These are phyloP conservation scores for Scotopteryx bipunctaria DNA, from an alignment of 2,888 invertebrate genomes.

Conservation along the genomic window DNA sequence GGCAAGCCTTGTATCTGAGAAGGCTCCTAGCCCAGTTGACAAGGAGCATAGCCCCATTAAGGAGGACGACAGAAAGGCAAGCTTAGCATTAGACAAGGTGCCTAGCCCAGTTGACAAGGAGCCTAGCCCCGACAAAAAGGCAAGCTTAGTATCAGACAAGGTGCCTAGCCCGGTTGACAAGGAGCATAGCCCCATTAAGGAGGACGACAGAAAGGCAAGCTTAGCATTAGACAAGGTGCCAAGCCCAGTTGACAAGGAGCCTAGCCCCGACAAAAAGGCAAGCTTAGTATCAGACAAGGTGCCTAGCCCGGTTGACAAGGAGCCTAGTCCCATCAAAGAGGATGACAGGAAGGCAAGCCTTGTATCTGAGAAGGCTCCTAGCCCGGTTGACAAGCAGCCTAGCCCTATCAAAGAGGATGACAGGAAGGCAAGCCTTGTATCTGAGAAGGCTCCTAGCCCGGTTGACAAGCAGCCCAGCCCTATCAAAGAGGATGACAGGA, in stretches of 20 bases:
- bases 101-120: neutral
- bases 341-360: constrained; percentile 4
- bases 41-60: neutral
- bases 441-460: constrained; percentile 21
- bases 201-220: constrained; percentile 1
- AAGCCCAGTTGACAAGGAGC: neutral
- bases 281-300: neutral
- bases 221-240: neutral
- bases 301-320: constrained; percentile 13
- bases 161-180: no score
- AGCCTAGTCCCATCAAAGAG: constrained; percentile 22
- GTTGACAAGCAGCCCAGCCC: constrained; percentile 13
- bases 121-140: no score
- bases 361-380: neutral
- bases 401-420: constrained; percentile 23
- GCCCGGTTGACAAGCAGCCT: constrained; percentile 20
- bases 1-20: constrained; percentile 2
- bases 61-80: no score
- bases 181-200: no score
- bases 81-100: neutral
- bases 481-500: constrained; percentile 7
- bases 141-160: no score
- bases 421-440: constrained; percentile 9
- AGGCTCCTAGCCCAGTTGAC: constrained; percentile 1
- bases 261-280: neutral